Conservation (phyloP, 2,113 vertebrate species). For the Dromiciops gliroides region DNA sequence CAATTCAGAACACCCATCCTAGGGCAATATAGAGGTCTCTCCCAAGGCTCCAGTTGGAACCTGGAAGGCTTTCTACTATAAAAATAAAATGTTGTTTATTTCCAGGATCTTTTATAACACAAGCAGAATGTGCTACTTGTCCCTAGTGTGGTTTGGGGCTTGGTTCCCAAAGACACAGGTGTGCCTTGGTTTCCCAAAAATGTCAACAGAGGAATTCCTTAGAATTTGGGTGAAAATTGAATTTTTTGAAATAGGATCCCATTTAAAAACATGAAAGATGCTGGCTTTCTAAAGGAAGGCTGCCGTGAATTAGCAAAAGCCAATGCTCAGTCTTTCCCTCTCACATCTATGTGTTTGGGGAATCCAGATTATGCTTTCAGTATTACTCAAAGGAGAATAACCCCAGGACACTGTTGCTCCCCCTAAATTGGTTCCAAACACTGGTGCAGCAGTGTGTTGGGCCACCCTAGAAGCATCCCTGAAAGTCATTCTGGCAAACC, state of each 20-base stretch:
- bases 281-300: background rate
- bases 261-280: background rate
- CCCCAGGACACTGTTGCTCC: conserved; percentile 56
- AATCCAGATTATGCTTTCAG: conserved; percentile 14
- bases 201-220: background rate
- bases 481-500: conserved; percentile 70
- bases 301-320: background rate
- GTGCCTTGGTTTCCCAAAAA: background rate
- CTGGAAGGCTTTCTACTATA: background rate
- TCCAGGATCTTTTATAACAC: background rate
- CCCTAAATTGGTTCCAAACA: background rate
- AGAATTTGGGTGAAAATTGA: background rate
- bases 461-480: conserved; percentile 46
- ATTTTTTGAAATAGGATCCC: conserved; percentile 35
- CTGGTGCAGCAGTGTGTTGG: background rate
- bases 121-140: background rate
- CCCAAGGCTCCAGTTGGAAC: background rate
- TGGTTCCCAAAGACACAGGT: background rate
- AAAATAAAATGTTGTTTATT: background rate
- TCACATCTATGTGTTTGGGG: too few relatives aligned
- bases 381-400: conserved; percentile 45
- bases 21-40: background rate
- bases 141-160: background rate
- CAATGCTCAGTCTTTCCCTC: background rate
- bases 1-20: background rate